These are phyloP conservation scores for Manis pentadactyla DNA, from an alignment of 2,797 vertebrate species.

Conservation along the genomic window DNA sequence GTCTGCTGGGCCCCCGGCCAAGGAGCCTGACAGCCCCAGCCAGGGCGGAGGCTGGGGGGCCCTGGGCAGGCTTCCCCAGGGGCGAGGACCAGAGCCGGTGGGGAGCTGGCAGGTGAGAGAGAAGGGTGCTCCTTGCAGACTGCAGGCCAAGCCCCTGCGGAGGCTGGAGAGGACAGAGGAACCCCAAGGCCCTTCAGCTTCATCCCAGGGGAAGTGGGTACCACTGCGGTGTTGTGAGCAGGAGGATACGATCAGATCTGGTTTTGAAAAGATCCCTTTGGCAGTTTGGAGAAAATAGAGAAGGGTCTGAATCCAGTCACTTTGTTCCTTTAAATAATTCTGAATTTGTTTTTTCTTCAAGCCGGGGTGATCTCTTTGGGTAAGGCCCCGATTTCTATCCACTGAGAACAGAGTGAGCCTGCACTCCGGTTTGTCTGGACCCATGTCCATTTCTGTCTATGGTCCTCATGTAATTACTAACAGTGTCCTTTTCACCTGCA, in stretches of 20 bases:
- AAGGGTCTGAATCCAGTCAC: neutral
- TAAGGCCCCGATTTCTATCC: rapidly evolving
- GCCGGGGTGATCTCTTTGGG: neutral
- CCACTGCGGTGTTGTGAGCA: rapidly evolving
- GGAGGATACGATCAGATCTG: neutral
- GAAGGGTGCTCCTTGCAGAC: neutral
- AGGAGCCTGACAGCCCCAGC: neutral
- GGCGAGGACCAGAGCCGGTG: neutral
- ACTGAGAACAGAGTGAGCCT: no score
- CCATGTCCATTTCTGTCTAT: no score
- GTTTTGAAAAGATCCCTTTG: neutral
- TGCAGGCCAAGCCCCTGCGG: neutral
- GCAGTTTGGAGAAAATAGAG: neutral
- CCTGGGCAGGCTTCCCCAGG: neutral
- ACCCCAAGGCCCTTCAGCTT: neutral
- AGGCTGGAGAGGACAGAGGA: neutral
- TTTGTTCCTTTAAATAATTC: neutral
- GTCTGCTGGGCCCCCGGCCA: neutral
- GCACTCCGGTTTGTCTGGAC: no score
- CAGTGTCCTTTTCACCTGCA: neutral
- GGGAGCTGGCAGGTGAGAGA: neutral
- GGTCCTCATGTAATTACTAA: neutral
- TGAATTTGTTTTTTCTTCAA: neutral
- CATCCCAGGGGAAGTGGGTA: neutral
- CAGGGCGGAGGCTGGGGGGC: neutral